Conservation (phyloP, 1,140 invertebrate genomes). For the Callitettix versicolor region DNA sequence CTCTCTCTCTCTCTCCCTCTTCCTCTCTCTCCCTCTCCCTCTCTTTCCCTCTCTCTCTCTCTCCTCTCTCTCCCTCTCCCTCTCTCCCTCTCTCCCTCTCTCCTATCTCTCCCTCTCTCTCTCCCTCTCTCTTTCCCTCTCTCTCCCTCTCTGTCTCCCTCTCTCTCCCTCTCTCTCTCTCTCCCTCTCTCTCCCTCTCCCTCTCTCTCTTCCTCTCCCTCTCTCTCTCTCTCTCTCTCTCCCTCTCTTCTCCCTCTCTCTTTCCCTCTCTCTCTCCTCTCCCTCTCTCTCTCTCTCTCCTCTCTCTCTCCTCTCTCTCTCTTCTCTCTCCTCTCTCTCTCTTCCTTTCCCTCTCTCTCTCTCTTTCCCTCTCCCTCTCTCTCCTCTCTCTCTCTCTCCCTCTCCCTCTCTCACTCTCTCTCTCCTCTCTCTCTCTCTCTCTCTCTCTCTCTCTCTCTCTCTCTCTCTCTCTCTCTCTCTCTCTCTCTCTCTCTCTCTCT, state of each 20-base stretch:
- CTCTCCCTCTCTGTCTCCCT: neutral
- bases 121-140: neutral
- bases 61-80: neutral
- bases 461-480: neutral
- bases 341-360: neutral
- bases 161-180: neutral
- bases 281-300: neutral
- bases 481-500: neutral
- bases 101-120: too few species aligned
- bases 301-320: neutral
- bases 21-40: neutral
- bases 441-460: neutral
- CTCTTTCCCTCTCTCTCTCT: neutral
- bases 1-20: neutral
- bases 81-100: neutral
- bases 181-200: neutral
- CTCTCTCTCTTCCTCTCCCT: neutral
- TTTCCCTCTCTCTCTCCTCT: too few species aligned
- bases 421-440: neutral
- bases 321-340: neutral
- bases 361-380: neutral
- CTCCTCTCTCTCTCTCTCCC: neutral
- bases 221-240: neutral
- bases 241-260: too few species aligned
- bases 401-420: too few species aligned